Base-by-base conservation (phyloP, 2,113 vertebrate species). In the Sylvietta virens region DNA sequence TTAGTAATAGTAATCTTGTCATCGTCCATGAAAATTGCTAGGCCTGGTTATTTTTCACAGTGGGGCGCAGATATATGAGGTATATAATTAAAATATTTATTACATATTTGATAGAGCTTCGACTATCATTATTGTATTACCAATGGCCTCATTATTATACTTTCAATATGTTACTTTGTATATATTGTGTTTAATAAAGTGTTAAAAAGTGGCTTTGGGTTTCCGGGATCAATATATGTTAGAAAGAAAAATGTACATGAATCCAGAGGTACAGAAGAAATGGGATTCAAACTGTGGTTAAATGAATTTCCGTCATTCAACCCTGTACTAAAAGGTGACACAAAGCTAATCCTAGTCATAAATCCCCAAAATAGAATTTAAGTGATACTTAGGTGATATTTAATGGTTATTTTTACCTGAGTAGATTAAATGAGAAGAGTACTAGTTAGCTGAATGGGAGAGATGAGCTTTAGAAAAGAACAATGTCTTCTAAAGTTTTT, bases 71-170 rank as follows among this genome's bases (percentile, higher is more conserved):
- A 93, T 91, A 94, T 51, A 94, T 65, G 90, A 96, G 94, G 95
- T 97, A 95, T 97, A 97, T 97, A 98, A 98, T 98, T 98, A 97
- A 98, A 97, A 97, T 97, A 97, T 97, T 97, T 97, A 97, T 97
- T 97, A 94, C 74, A 51, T 93, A 88, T 95, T 95, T 97, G 80
- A 88, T 92, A 95, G 88, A 81, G 64, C 31, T 90, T 93, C 1
- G 6, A 35, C 84, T 92, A 82, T 97, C 90, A 81, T 94, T 93
- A 91, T 83, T 90, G 73, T 65, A 82, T 94, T 87, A 81, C 40
- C 35, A 71, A 58, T 91, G 86, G 88, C 86, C 72, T 80, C 80
- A 60, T 94, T 96, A 90, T 90, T 93, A 65, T 22, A 74, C 91
- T 88, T 87, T 45, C 67, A 84, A 86, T 87, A 97, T 88, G 56